Evolutionary conservation across 64 coral and sea anemone genomes (phyloP).

Genomic region (Hydrozoanthus tunicans): DNA sequence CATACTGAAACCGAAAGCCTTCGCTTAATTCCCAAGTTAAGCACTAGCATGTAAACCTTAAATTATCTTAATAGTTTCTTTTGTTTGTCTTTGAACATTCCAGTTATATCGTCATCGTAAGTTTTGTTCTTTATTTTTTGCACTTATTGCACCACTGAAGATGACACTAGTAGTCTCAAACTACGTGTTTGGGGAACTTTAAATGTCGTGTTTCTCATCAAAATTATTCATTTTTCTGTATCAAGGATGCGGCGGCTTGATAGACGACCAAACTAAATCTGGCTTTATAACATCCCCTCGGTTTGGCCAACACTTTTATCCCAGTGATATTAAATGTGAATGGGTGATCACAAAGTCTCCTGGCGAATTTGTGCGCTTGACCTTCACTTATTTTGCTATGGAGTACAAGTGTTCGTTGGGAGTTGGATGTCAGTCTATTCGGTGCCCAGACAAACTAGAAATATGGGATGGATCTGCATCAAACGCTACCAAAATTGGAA

Average conservation of each 20-base stretch:
- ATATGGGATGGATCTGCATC: constrained; percentile 26
- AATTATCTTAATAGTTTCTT: no score
- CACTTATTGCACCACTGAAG: no score
- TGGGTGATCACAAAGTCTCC: background rate
- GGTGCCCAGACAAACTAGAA: constrained; percentile 19
- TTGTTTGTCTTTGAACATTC: no score
- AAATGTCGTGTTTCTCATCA: background rate
- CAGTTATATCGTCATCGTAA: no score
- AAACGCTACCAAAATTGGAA: constrained; percentile 18
- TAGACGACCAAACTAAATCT: background rate
- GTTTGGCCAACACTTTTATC: constrained; percentile 15
- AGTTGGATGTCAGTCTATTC: background rate
- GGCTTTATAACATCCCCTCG: constrained; percentile 22
- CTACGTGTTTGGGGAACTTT: background rate
- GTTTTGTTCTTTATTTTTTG: no score
- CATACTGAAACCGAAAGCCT: no score
- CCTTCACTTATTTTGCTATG: constrained; percentile 1
- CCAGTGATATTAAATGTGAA: constrained; percentile 26
- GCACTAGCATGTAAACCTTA: no score
- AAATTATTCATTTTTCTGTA: background rate
- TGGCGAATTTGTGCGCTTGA: constrained; percentile 3
- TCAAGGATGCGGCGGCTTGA: background rate
- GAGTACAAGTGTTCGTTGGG: background rate
- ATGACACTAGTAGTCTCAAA: background rate
- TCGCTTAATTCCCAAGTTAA: no score